Conservation (phyloP, 2,797 vertebrate species). For the Falco biarmicus region DNA sequence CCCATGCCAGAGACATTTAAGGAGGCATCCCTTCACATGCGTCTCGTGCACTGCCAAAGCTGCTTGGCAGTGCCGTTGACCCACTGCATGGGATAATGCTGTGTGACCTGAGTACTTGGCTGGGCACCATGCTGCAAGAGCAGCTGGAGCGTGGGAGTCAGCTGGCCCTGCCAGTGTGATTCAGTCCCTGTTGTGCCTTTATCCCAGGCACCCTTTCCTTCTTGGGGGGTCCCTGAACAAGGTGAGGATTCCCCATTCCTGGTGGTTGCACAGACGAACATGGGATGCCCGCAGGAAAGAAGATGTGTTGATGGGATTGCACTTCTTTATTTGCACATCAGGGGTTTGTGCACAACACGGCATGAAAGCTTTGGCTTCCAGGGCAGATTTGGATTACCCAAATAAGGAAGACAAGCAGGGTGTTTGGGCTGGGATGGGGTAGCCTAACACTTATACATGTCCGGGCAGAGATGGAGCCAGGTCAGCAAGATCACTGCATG, state of each 20-base stretch:
- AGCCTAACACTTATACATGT: not conserved
- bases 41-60: not conserved
- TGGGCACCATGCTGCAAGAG: not conserved
- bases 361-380: not conserved
- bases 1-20: not conserved
- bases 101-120: not conserved
- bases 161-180: not conserved
- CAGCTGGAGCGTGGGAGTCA: not conserved
- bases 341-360: not conserved
- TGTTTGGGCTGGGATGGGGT: not conserved
- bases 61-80: not conserved
- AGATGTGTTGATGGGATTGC: rapidly evolving
- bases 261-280: not conserved
- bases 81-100: too few species aligned
- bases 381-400: not conserved
- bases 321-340: not conserved
- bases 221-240: not conserved
- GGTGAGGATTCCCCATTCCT: not conserved
- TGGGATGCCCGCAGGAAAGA: not conserved
- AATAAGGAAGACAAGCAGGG: not conserved
- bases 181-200: not conserved
- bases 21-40: not conserved
- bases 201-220: not conserved
- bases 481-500: not conserved
- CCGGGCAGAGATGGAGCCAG: not conserved